A percentile compares a stretch with the other conserved stretches of the same genome.
Evolutionary conservation across 2,888 invertebrate genomes (phyloP).

Genomic region (Fragum sueziense): DNA sequence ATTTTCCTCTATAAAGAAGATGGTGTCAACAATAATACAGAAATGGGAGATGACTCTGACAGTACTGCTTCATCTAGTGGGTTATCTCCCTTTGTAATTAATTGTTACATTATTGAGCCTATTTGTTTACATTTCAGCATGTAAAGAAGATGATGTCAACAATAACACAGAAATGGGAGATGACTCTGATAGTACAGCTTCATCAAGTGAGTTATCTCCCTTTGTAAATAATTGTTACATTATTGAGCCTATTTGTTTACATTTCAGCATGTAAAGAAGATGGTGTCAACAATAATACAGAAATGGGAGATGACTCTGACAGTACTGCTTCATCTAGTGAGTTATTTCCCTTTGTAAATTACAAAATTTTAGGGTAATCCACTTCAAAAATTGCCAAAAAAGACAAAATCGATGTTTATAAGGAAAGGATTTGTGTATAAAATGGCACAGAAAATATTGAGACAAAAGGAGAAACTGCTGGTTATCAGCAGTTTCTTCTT

Average conservation of each 20-base stretch:
- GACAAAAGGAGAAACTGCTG: too few species aligned
- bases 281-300: constrained; percentile 47
- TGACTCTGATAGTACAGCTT: constrained; percentile 35
- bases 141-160: constrained; percentile 52
- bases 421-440: too few species aligned
- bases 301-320: constrained; percentile 32
- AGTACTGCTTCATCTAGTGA: constrained; percentile 35
- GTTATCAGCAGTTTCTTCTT: too few species aligned
- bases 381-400: too few species aligned
- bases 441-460: too few species aligned
- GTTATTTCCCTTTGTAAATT: constrained; percentile 25
- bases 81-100: constrained; percentile 24
- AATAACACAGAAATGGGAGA: constrained; percentile 37
- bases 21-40: constrained; percentile 47
- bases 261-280: constrained; percentile 55
- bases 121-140: constrained; percentile 33
- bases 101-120: not conserved
- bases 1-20: constrained; percentile 58
- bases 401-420: too few species aligned
- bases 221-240: not conserved
- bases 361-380: too few species aligned
- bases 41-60: constrained; percentile 32
- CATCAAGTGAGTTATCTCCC: constrained; percentile 35
- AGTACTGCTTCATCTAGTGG: constrained; percentile 34
- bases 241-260: too few species aligned